phyloP scores from a whole-genome alignment of 2,113 vertebrate genomes.

The Oceanodroma tethys region DNA sequence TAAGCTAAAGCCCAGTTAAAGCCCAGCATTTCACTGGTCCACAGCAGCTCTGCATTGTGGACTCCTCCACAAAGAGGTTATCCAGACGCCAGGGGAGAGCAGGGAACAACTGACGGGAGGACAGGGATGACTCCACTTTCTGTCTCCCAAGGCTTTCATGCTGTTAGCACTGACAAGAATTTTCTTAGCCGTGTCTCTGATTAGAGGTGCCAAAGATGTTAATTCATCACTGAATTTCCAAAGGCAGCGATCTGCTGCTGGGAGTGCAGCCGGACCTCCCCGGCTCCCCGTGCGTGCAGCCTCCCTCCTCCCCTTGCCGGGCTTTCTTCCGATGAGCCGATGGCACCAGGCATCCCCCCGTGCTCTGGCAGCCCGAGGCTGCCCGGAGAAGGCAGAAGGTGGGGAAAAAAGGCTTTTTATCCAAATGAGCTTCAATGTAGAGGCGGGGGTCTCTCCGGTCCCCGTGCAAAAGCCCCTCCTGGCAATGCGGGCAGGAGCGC shows the following conservation, averaged over 20 bases:
- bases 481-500: not conserved
- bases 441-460: not conserved
- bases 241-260: not conserved
- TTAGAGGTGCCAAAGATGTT: not conserved
- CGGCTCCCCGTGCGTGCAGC: rapidly evolving
- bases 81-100: not conserved
- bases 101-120: not conserved
- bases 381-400: not conserved
- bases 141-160: not conserved
- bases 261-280: not conserved
- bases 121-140: not conserved
- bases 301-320: not conserved
- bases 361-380: not conserved
- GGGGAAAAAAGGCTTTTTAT: not conserved
- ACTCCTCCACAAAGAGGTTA: not conserved
- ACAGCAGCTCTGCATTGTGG: not conserved
- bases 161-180: not conserved
- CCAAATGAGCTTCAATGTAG: not conserved
- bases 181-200: not conserved
- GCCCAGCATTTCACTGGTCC: not conserved
- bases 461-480: not conserved
- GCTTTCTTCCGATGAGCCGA: not conserved
- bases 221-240: not conserved
- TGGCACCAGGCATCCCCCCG: rapidly evolving
- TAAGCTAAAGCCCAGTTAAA: not conserved